These are phyloP conservation scores for Drosophila athabasca DNA, from an alignment of 1,140 invertebrate genomes.

Conservation along the genomic window DNA sequence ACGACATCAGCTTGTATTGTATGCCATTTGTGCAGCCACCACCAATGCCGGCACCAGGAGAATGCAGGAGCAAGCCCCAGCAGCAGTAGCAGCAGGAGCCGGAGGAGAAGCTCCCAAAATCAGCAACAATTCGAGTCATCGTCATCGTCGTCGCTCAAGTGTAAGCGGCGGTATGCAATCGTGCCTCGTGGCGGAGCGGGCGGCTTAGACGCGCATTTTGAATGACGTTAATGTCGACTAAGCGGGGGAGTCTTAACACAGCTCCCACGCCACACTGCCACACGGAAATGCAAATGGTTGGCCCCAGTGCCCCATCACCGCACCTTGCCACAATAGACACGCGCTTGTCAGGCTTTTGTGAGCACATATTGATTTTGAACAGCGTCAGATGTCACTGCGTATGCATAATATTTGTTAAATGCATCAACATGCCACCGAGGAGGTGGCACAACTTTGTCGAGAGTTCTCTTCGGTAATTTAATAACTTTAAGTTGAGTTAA, in stretches of 20 bases:
- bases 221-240: constrained; percentile 75
- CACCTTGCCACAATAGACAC: constrained; percentile 35
- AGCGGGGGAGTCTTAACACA: constrained; percentile 60
- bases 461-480: neutral
- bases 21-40: constrained; percentile 56
- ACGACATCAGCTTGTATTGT: constrained; percentile 45
- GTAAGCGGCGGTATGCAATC: constrained; percentile 48
- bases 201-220: constrained; percentile 66
- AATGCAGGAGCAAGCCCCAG: neutral
- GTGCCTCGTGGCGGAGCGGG: constrained; percentile 43
- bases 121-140: constrained; percentile 48
- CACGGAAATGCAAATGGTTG: constrained; percentile 21
- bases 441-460: no score
- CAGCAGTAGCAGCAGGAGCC: no score
- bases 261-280: constrained; percentile 17
- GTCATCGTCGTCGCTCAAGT: constrained; percentile 36
- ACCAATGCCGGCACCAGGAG: constrained; percentile 7
- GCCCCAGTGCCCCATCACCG: no score
- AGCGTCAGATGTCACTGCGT: constrained; percentile 39
- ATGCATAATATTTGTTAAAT: constrained; percentile 52
- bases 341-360: constrained; percentile 22
- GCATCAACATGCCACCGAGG: no score
- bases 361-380: constrained; percentile 34
- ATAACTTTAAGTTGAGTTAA: constrained; percentile 1
- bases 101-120: constrained; percentile 35